Percentiles rank a stretch among this genome's conserved stretches.
Conservation (phyloP, 2,888 invertebrate genomes). For the Emmelina monodactyla region DNA sequence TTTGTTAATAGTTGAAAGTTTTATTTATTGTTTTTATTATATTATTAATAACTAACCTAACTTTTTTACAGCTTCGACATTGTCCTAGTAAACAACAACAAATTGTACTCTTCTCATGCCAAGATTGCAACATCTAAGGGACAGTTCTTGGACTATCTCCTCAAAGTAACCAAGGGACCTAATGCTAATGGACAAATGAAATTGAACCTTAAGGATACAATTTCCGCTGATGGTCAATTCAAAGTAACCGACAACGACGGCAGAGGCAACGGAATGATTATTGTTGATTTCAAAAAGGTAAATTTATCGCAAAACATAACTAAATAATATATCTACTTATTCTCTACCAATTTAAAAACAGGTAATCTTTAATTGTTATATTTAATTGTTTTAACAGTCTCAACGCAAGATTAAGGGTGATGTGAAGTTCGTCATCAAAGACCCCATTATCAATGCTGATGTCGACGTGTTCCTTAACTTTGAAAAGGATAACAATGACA, state of each 20-base stretch:
- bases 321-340: not conserved
- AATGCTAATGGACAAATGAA: constrained; percentile 59
- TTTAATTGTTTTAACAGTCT: constrained; percentile 26
- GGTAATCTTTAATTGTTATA: not conserved
- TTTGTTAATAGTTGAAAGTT: not conserved
- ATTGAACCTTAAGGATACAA: constrained; percentile 65
- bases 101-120: constrained; percentile 58
- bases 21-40: not conserved
- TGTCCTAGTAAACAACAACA: constrained; percentile 43
- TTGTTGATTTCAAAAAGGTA: constrained; percentile 66
- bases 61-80: constrained; percentile 42
- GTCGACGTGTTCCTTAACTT: constrained; percentile 72
- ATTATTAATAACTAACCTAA: not conserved
- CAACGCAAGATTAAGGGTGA: constrained; percentile 69
- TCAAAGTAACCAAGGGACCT: constrained; percentile 49
- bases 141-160: constrained; percentile 61
- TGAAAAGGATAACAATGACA: constrained; percentile 74
- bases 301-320: constrained; percentile 5
- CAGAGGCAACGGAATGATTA: constrained; percentile 68
- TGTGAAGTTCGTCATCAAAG: constrained; percentile 67
- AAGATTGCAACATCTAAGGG: constrained; percentile 52
- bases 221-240: constrained; percentile 71
- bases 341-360: not conserved
- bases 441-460: constrained; percentile 68
- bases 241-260: constrained; percentile 68